Evolutionary conservation across 2,888 invertebrate species (phyloP), one percentile per base, ranked within the genome.

Genomic region (Drosophila infuscata): DNA sequence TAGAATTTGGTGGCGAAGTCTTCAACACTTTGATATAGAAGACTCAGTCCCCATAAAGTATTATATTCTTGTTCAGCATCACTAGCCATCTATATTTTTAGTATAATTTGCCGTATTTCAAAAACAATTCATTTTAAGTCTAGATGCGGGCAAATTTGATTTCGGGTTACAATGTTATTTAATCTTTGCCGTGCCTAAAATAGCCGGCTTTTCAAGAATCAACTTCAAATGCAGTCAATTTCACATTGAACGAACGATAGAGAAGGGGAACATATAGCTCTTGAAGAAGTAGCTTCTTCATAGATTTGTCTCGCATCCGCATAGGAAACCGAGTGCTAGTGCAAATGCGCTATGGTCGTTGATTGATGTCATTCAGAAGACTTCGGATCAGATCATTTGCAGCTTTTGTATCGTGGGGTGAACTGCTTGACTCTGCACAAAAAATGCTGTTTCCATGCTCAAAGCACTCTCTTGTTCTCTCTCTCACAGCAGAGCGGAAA

Each of bases 401-500:
- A 51, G 51, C 43, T 77, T 59, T 29, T 38, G 36, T 9, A 46
- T 52, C 49, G 67, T 54, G 36, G 15, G 30, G 56, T 46, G 57
- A 74, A 73, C 29, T 68, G 51, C 63, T 78, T 36, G n/a, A 53
- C 69, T n/a, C 56, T 65, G 75, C 38, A 33, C 32, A 36, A 38
- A 60, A 66, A 41, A 51, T 56, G 62, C n/a, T 62, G 41, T 56
- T 72, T 72, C 73, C 41, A 72, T 49, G 30, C 52, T 33, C 35
- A 80, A 77, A 77, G 77, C 77, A 79, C 77, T 36, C 79, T 69
- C 70, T 35, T 33, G 2, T 20, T 30, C 25, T n/a, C 46, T 36
- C 53, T 30, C 33, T 48, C 54, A 15, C 58, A 33, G 59, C 79
- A 58, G 41, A 43, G 29, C n/a, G 38, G 15, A 77, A 65, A 77